A percentile compares a stretch with the other conserved stretches of the same genome.
Conservation (phyloP, 2,113 vertebrate genomes). For the Toxotes jaculatrix region DNA sequence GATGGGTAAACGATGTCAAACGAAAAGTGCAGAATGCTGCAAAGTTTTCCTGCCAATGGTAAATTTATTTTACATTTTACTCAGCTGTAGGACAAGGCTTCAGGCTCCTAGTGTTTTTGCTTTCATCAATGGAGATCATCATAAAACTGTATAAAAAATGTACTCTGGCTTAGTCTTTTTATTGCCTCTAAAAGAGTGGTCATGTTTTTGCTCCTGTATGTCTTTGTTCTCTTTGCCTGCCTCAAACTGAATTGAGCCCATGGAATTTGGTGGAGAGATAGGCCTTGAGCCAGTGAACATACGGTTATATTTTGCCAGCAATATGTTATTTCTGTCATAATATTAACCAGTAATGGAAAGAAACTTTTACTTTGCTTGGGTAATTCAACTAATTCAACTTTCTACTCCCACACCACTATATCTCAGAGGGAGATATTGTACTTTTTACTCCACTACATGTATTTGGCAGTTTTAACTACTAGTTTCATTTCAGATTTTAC, state of each 20-base stretch:
- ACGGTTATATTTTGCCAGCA: not conserved
- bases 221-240: not conserved
- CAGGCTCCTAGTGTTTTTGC: conserved; percentile 13
- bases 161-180: not conserved
- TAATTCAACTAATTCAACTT: not conserved
- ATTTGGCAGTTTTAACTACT: not conserved
- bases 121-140: conserved; percentile 2
- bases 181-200: not conserved
- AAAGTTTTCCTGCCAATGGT: conserved; percentile 5
- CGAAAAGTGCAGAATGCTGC: not conserved
- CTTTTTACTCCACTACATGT: not conserved
- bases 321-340: not conserved
- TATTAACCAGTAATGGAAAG: not conserved
- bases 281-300: not conserved
- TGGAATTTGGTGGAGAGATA: conserved; percentile 1
- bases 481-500: not conserved
- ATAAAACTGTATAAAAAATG: conserved; percentile 10
- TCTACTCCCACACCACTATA: not conserved
- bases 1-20: conserved; percentile 38
- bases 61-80: conserved; percentile 35
- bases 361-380: not conserved
- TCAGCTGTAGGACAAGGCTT: not conserved
- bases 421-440: not conserved
- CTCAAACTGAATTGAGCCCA: not conserved
- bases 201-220: not conserved